Base-by-base conservation (phyloP, 2,797 vertebrate species). In the Eurystomus glaucurus region DNA sequence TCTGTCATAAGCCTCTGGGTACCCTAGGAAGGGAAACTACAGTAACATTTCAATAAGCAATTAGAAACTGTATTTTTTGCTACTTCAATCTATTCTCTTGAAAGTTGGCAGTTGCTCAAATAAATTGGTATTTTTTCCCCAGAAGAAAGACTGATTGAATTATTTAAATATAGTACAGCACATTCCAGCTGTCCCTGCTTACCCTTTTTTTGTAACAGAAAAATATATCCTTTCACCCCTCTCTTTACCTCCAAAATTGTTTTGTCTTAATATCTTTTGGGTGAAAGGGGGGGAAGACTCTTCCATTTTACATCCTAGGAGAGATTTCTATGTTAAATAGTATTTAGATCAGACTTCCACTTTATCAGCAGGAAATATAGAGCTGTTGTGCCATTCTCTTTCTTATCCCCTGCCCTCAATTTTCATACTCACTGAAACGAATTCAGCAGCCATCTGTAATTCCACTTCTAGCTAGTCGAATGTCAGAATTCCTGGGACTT, bases 401-500 rank as follows among this genome's bases (percentile, higher is more conserved):
- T n/a, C 77, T 88, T 77, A 89, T 17, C 55, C 21, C 9, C 31
- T 6, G 5, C 26, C 19, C 57, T 93, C 81, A 91, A 52, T 94
- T 93, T 94, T 70, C 43, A 46, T 70, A 76, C 35, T 88, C 81
- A 45, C 76, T 94, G 82, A 95, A 97, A 97, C 0, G 26, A 95
- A 87, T 90, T 96, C 71, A 90, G 69, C 75, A 78, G 55, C 85
- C 93, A 97, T 97, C 97, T 98, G 95, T 48, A 94, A 72, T 92
- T 96, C 77, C n/a, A 55, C 51, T 54, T 96, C 91, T 61, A 93
- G 80, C 45, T 96, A 61, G 69, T 4, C 94, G 95, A 98, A 97
- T 97, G 97, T 96, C 97, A 98, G 88, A 95, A 85, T 94, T 97
- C 92, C 96, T n/a, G 61, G 13, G 2, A 29, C 84, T 92, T 92